Conservation (phyloP, 2,797 vertebrate species). For the Taenioides sp. region DNA sequence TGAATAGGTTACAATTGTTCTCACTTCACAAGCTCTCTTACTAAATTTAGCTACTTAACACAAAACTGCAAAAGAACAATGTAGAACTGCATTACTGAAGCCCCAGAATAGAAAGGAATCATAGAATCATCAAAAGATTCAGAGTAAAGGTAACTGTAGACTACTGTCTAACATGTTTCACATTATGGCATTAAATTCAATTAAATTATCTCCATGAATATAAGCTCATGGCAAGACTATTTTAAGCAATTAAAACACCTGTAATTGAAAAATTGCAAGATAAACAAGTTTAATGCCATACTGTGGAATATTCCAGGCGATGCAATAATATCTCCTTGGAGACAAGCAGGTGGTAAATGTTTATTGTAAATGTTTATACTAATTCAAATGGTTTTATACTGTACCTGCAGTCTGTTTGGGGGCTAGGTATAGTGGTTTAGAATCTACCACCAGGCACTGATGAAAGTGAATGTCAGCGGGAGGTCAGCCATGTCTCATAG, state of each 20-base stretch:
- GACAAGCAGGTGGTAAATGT: background rate
- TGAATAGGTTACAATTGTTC: background rate
- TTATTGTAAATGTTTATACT: too few species aligned
- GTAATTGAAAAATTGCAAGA: too few species aligned
- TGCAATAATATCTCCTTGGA: too few species aligned
- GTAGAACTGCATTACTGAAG: background rate
- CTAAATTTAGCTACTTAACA: background rate
- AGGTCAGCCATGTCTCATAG: slow-evolving; percentile 42
- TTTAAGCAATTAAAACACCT: too few species aligned
- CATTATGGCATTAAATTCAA: too few species aligned
- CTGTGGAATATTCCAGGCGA: too few species aligned
- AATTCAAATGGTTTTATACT: too few species aligned
- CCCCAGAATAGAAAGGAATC: background rate
- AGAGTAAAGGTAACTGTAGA: too few species aligned
- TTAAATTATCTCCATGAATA: too few species aligned
- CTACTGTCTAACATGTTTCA: too few species aligned
- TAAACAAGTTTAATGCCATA: too few species aligned
- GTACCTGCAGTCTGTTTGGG: background rate
- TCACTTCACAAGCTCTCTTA: background rate
- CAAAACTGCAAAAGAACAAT: background rate
- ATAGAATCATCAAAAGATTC: background rate
- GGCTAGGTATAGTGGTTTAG: background rate
- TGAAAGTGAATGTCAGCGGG: slow-evolving; percentile 35
- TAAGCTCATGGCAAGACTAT: too few species aligned
- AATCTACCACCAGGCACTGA: background rate